These are phyloP conservation scores for Exocentrus adspersus DNA, from an alignment of 2,888 invertebrate species.

Conservation along the genomic window DNA sequence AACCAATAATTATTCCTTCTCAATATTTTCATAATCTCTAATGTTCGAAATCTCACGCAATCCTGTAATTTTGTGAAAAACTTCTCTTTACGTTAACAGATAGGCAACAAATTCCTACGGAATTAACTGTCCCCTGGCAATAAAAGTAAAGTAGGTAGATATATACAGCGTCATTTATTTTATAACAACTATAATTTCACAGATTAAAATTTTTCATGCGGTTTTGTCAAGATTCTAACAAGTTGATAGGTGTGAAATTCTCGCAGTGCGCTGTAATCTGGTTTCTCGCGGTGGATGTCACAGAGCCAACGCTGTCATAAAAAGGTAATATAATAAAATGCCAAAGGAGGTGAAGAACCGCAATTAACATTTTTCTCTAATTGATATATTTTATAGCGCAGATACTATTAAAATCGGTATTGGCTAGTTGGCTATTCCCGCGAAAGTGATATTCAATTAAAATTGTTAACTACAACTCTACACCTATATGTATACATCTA, in stretches of 20 bases:
- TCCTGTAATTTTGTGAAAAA: neutral
- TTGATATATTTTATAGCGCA: slow-evolving; percentile 39
- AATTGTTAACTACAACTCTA: slow-evolving; percentile 5
- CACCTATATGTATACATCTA: neutral
- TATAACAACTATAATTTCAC: slow-evolving; percentile 12
- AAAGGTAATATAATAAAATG: slow-evolving; percentile 39
- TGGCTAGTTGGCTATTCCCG: slow-evolving; percentile 5
- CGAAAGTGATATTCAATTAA: slow-evolving; percentile 21
- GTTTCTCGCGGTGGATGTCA: slow-evolving; percentile 29
- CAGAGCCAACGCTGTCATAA: slow-evolving; percentile 21
- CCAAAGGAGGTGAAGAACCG: slow-evolving; percentile 34
- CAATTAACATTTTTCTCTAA: slow-evolving; percentile 38
- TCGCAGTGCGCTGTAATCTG: slow-evolving; percentile 29
- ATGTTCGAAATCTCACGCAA: neutral
- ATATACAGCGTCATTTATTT: neutral
- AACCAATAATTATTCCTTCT: too few species aligned
- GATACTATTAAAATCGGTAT: slow-evolving; percentile 34
- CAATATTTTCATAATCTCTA: neutral
- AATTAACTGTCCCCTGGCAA: slow-evolving; percentile 1
- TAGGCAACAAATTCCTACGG: neutral
- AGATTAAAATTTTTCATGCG: slow-evolving; percentile 14
- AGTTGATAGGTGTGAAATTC: slow-evolving; percentile 32
- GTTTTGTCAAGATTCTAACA: slow-evolving; percentile 18
- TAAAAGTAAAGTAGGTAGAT: neutral
- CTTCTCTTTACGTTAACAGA: neutral